Base-by-base conservation (phyloP, 2,797 vertebrate species). In the Siniperca scherzeri region DNA sequence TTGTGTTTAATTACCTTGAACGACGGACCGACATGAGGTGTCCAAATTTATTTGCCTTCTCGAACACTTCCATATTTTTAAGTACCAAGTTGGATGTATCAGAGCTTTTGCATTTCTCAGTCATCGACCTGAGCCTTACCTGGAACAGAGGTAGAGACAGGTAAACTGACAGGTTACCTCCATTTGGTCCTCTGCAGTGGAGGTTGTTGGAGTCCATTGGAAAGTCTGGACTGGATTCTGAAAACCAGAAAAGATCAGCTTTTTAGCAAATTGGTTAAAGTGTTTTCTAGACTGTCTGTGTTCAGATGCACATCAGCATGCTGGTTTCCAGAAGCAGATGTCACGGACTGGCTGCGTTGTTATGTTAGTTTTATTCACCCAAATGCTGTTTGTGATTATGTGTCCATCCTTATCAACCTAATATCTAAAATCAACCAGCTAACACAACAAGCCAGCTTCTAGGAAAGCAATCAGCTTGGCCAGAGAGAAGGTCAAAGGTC, bases 141-240 rank as follows among this genome's bases (percentile, higher is more conserved):
- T 44, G 12, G 30, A 44, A 25, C 14, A 71, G 19, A 55, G 48
- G 13, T 36, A 8, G 21, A 67, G 21, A 79, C 19, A 55, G 55
- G 42, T 9, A 5, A 76, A 66, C 5, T n/a, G 46, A 69, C 5
- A 36, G 17, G 8, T 92, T 82, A 94, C 94, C 93, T 89, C 70
- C 90, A 84, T 87, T 79, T 0, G 95, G 65, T 48, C 96, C 97
- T 95, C 96, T 95, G 90, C 98, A 99, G 93, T 98, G 97, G 64
- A 97, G 95, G 7, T 96, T 98, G 90, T 96, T 97, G 70, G 97
- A 97, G 94, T 99, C 97, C 96, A 97, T 96, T 33, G 97, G 96
- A 82, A 98, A 97, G 93, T 98, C 98, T 94, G 97, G 93, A 93
- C 96, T 86, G 62, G 96, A 93, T 93, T 95, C 84, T 92, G 79